These are phyloP conservation scores for Tenthredo amoena DNA, from an alignment of 2,888 invertebrate species.

Conservation along the genomic window DNA sequence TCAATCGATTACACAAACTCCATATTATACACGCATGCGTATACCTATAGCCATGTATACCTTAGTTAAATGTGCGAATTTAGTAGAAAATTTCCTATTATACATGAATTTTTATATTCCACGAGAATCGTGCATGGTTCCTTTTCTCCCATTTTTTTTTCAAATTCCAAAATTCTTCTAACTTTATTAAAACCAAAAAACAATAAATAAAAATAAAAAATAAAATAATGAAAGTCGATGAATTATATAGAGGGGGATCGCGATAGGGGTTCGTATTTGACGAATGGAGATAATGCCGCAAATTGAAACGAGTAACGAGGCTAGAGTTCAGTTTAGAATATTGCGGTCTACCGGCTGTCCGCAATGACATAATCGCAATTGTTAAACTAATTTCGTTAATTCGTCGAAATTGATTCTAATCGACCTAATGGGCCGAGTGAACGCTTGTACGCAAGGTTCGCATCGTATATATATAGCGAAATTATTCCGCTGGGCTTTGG, in stretches of 20 bases:
- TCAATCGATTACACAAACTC: neutral
- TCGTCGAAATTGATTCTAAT: constrained; percentile 51
- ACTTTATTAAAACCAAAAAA: neutral
- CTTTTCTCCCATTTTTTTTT: no score
- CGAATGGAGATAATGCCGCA: neutral
- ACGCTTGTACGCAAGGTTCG: constrained; percentile 34
- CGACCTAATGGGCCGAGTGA: constrained; percentile 48
- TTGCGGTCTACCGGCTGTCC: constrained; percentile 1
- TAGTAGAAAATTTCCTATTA: no score
- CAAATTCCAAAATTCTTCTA: neutral
- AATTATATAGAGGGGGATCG: neutral
- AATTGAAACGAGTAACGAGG: constrained; percentile 18
- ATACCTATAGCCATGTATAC: no score
- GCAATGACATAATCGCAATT: constrained; percentile 48
- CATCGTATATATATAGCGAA: neutral
- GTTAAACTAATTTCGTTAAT: constrained; percentile 48
- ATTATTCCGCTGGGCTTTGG: neutral
- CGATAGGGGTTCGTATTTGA: neutral
- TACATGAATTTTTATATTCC: no score
- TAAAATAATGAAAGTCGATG: no score
- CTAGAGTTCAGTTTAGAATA: neutral
- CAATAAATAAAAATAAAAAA: neutral
- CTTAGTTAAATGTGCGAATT: no score
- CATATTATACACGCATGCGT: neutral
- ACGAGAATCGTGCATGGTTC: no score